Percentiles rank a stretch among this genome's conserved stretches.
phyloP scores from a whole-genome alignment of 1,140 invertebrate genomes.

The Heliconius hewitsoni region DNA sequence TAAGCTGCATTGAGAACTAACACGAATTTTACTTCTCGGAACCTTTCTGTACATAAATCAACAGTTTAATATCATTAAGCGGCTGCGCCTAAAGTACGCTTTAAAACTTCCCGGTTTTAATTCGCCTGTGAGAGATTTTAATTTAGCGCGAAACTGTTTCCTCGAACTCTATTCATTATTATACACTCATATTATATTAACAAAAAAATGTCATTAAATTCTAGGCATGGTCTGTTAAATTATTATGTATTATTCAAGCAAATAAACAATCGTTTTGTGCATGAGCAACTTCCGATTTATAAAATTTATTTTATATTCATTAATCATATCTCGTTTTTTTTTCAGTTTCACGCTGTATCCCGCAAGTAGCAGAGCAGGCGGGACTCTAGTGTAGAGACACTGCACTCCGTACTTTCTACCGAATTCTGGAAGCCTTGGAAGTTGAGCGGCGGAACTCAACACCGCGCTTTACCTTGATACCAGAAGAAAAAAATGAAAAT shows the following conservation, averaged over 20 bases:
- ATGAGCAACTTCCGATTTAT: neutral
- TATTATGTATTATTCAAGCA: slow-evolving; percentile 22
- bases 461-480: too few species aligned
- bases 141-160: slow-evolving; percentile 71
- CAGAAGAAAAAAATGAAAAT: too few species aligned
- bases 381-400: too few species aligned
- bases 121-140: slow-evolving; percentile 71
- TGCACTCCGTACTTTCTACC: too few species aligned
- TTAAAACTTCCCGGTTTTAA: slow-evolving; percentile 72
- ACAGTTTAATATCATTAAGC: slow-evolving; percentile 74
- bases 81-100: slow-evolving; percentile 69
- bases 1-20: slow-evolving; percentile 40
- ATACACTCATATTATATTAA: slow-evolving; percentile 72
- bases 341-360: too few species aligned
- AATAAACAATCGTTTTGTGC: slow-evolving; percentile 8
- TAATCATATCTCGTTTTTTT: neutral
- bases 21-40: slow-evolving; percentile 40
- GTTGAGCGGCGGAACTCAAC: too few species aligned
- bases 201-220: slow-evolving; percentile 41
- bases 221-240: slow-evolving; percentile 24
- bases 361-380: too few species aligned
- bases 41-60: slow-evolving; percentile 66
- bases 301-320: neutral
- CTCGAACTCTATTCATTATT: slow-evolving; percentile 59
- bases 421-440: too few species aligned